Percentiles rank a stretch among this genome's conserved stretches.
Conservation (phyloP, 2,797 vertebrate species). For the Poeciliopsis turneri region DNA sequence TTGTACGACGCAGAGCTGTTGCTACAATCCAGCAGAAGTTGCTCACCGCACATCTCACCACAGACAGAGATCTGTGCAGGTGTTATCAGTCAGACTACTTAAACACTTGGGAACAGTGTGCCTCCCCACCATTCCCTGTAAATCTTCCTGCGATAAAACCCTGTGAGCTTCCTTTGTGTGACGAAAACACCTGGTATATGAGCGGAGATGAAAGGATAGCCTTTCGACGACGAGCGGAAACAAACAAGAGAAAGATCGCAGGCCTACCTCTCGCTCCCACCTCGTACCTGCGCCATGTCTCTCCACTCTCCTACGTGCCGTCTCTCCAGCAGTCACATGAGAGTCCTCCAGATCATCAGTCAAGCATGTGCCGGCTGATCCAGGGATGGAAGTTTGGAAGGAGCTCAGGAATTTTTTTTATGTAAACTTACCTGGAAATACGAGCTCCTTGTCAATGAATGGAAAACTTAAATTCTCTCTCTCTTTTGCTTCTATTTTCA, state of each 20-base stretch:
- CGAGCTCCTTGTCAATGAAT: conserved; percentile 7
- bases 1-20: conserved; percentile 3
- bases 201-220: conserved; percentile 72
- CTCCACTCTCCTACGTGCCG: conserved; percentile 41
- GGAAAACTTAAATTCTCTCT: not conserved
- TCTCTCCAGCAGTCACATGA: conserved; percentile 58
- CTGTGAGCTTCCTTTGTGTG: conserved; percentile 53
- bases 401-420: conserved; percentile 26
- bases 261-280: conserved; percentile 37
- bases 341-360: conserved; percentile 67
- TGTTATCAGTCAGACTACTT: conserved; percentile 69
- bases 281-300: conserved; percentile 29
- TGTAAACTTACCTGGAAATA: conserved; percentile 33
- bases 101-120: conserved; percentile 46
- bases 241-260: conserved; percentile 64
- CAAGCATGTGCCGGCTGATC: conserved; percentile 51
- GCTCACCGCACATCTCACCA: conserved; percentile 40
- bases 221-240: conserved; percentile 71
- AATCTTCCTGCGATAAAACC: conserved; percentile 66
- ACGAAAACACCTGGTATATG: conserved; percentile 68
- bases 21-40: conserved; percentile 37
- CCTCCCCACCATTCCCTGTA: conserved; percentile 59
- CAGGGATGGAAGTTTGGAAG: conserved; percentile 29
- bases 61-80: conserved; percentile 58
- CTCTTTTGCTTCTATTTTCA: not conserved